Evolutionary conservation across 1,140 invertebrate genomes (phyloP).

Genomic region (Lepeophtheirus salmonis): DNA sequence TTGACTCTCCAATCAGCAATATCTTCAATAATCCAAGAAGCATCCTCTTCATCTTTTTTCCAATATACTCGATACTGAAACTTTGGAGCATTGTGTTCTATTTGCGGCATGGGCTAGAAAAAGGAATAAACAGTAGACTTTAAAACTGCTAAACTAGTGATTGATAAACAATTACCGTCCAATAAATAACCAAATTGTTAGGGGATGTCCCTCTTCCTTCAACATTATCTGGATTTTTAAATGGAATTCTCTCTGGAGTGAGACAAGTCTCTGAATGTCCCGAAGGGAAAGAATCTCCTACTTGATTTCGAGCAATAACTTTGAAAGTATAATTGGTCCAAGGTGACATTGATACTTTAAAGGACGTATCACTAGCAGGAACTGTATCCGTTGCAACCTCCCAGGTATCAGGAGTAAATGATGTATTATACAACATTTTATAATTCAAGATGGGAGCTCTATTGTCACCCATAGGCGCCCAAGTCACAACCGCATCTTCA

Average conservation of each 20-base stretch:
- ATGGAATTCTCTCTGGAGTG: constrained; percentile 68
- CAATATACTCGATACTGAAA: constrained; percentile 81
- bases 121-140: constrained; percentile 19
- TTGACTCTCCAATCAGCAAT: constrained; percentile 53
- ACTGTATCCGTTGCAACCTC: constrained; percentile 34
- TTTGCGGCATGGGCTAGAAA: constrained; percentile 66
- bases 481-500: constrained; percentile 50
- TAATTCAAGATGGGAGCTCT: constrained; percentile 78
- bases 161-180: constrained; percentile 50
- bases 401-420: constrained; percentile 82
- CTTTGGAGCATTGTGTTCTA: constrained; percentile 82
- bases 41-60: constrained; percentile 51
- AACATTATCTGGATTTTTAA: constrained; percentile 87
- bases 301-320: constrained; percentile 77
- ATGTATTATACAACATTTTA: constrained; percentile 81
- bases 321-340: constrained; percentile 95
- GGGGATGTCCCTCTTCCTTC: constrained; percentile 66
- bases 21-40: constrained; percentile 46
- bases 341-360: constrained; percentile 48
- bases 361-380: constrained; percentile 17
- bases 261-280: constrained; percentile 56
- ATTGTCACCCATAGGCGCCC: constrained; percentile 78
- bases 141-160: constrained; percentile 3
- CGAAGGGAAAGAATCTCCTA: constrained; percentile 71
- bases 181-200: constrained; percentile 76